Conservation (phyloP, 2,113 vertebrate genomes). For the Megalops atlanticus region DNA sequence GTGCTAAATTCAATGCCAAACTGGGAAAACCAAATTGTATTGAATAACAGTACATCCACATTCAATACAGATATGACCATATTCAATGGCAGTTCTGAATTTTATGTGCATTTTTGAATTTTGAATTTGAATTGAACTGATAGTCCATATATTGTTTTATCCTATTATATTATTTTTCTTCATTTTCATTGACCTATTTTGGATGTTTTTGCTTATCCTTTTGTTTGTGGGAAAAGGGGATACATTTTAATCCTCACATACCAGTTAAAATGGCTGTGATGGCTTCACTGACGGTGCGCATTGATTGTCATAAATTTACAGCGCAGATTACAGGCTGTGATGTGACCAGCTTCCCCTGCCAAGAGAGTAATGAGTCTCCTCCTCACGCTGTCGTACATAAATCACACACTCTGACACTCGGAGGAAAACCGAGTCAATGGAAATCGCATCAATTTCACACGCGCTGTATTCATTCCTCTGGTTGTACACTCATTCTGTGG, state of each 20-base stretch:
- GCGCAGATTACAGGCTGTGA: not conserved
- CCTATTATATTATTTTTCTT: not conserved
- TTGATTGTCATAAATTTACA: not conserved
- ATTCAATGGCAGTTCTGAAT: not conserved
- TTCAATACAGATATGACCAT: not conserved
- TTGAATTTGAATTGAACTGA: not conserved
- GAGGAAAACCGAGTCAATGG: not conserved
- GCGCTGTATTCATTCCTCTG: not conserved
- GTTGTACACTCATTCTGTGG: not conserved
- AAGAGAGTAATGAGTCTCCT: conserved; percentile 9
- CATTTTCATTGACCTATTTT: too few relatives aligned
- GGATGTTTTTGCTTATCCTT: too few relatives aligned
- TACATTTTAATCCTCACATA: not conserved
- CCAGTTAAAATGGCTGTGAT: not conserved
- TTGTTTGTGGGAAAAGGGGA: not conserved
- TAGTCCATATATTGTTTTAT: not conserved
- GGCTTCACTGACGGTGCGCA: not conserved
- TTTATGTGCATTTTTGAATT: too few relatives aligned
- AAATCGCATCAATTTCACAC: not conserved
- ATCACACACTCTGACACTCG: not conserved
- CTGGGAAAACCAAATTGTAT: not conserved
- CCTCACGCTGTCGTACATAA: not conserved
- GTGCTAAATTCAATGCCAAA: not conserved
- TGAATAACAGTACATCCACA: not conserved
- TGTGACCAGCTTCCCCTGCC: conserved; percentile 1